Conservation (phyloP, 2,888 invertebrate species). For the Synanthedon myopaeformis region DNA sequence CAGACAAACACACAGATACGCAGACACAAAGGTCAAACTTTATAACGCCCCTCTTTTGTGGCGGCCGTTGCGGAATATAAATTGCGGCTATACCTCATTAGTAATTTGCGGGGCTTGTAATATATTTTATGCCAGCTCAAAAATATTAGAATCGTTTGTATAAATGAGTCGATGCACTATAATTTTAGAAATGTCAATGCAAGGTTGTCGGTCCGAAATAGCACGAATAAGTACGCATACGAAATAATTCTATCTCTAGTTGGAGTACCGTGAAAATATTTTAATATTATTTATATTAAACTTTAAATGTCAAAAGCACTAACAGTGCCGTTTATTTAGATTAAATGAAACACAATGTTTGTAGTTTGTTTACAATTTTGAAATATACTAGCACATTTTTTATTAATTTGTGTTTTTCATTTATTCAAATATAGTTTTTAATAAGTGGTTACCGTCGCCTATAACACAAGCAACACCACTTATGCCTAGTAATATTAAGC, state of each 20-base stretch:
- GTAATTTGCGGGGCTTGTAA: too few species aligned
- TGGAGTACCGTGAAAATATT: background rate
- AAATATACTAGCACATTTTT: constrained; percentile 34
- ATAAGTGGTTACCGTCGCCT: too few species aligned
- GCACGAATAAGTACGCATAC: background rate
- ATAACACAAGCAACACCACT: too few species aligned
- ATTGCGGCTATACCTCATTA: too few species aligned
- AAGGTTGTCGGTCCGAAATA: background rate
- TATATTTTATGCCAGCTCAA: too few species aligned
- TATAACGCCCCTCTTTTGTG: too few species aligned
- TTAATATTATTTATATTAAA: constrained; percentile 3
- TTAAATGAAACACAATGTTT: constrained; percentile 10
- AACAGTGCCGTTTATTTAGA: constrained; percentile 9
- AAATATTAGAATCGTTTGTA: too few species aligned
- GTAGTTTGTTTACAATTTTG: constrained; percentile 19
- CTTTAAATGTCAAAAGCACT: constrained; percentile 1
- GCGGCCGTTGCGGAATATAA: too few species aligned
- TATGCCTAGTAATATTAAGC: too few species aligned
- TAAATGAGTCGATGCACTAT: background rate
- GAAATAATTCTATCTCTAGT: background rate
- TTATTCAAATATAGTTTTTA: too few species aligned
- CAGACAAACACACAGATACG: too few species aligned
- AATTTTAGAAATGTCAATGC: background rate
- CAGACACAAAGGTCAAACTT: too few species aligned
- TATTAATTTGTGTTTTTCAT: background rate